Percentiles rank a stretch among this genome's conserved stretches.
These are phyloP conservation scores for Polylopha cassiicola DNA, from an alignment of 2,888 invertebrate species.

Conservation along the genomic window DNA sequence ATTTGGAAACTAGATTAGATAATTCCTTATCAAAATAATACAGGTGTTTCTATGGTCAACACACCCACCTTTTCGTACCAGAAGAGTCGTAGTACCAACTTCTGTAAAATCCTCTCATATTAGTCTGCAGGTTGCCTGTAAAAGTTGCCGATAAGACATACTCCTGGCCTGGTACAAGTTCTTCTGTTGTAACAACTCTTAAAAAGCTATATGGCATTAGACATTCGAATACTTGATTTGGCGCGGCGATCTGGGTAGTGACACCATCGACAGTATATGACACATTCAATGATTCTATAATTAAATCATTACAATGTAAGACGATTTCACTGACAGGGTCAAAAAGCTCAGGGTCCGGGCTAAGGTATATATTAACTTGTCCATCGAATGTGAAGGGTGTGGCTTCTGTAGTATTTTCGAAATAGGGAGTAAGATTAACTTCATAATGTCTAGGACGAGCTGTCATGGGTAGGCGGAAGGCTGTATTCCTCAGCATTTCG, in stretches of 20 bases:
- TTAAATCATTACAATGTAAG: slow-evolving; percentile 59
- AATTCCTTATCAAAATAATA: no score
- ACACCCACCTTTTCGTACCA: slow-evolving; percentile 78
- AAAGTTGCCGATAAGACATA: slow-evolving; percentile 82
- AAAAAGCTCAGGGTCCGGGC: slow-evolving; percentile 30
- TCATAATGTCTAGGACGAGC: slow-evolving; percentile 74
- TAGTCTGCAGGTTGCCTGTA: slow-evolving; percentile 81
- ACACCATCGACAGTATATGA: slow-evolving; percentile 22
- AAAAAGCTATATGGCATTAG: slow-evolving; percentile 48
- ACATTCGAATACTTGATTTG: slow-evolving; percentile 38
- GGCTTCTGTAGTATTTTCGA: slow-evolving; percentile 40
- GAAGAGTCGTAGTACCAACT: slow-evolving; percentile 83
- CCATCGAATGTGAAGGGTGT: slow-evolving; percentile 63
- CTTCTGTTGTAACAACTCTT: slow-evolving; percentile 35
- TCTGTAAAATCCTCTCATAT: slow-evolving; percentile 87
- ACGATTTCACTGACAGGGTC: slow-evolving; percentile 48
- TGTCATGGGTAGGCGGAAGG: slow-evolving; percentile 64
- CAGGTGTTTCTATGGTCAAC: no score
- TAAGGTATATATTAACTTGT: slow-evolving; percentile 47
- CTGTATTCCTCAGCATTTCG: slow-evolving; percentile 40
- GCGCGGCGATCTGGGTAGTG: slow-evolving; percentile 28
- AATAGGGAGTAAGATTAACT: slow-evolving; percentile 69
- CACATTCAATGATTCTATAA: slow-evolving; percentile 57
- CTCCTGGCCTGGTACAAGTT: slow-evolving; percentile 36
- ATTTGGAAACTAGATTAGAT: slow-evolving; percentile 7